A percentile compares a stretch with the other conserved stretches of the same genome.
phyloP scores from a whole-genome alignment of 2,888 invertebrate species.

The Phaonia tiefii region DNA sequence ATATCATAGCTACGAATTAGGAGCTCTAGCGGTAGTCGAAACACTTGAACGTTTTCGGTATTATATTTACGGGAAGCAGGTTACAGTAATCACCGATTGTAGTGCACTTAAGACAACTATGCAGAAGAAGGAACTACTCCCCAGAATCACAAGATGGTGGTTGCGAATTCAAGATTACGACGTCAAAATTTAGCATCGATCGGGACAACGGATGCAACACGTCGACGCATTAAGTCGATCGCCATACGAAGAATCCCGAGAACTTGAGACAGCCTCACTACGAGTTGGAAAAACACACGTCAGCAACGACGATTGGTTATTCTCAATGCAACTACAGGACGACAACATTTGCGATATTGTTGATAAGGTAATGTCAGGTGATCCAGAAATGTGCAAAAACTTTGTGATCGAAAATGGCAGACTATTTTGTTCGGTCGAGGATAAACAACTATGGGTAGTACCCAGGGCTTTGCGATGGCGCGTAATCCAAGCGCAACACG shows the following conservation, averaged over 20 bases:
- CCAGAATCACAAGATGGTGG: conserved; percentile 58
- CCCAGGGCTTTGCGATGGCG: conserved; percentile 38
- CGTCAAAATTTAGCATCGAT: too few species aligned
- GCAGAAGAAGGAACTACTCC: conserved; percentile 35
- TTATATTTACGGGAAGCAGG: conserved; percentile 45
- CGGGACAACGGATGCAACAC: background rate
- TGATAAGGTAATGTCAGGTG: background rate
- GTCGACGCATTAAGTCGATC: background rate
- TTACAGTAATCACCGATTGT: conserved; percentile 57
- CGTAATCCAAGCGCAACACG: conserved; percentile 33
- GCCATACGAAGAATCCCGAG: conserved; percentile 4
- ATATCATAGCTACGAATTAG: conserved; percentile 64
- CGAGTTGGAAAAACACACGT: conserved; percentile 32
- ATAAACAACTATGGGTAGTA: conserved; percentile 34
- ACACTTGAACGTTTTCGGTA: conserved; percentile 53
- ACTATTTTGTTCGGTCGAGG: conserved; percentile 24
- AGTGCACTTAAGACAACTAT: conserved; percentile 47
- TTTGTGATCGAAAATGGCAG: conserved; percentile 30
- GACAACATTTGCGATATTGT: conserved; percentile 18
- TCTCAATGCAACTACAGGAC: conserved; percentile 59
- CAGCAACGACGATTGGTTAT: conserved; percentile 53
- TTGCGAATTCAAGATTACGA: background rate
- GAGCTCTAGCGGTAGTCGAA: conserved; percentile 62
- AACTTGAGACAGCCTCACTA: conserved; percentile 32
- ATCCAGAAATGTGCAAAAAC: conserved; percentile 3